These are phyloP conservation scores for Phrynocephalus versicolor DNA, from an alignment of 2,113 vertebrate species.

Conservation along the genomic window DNA sequence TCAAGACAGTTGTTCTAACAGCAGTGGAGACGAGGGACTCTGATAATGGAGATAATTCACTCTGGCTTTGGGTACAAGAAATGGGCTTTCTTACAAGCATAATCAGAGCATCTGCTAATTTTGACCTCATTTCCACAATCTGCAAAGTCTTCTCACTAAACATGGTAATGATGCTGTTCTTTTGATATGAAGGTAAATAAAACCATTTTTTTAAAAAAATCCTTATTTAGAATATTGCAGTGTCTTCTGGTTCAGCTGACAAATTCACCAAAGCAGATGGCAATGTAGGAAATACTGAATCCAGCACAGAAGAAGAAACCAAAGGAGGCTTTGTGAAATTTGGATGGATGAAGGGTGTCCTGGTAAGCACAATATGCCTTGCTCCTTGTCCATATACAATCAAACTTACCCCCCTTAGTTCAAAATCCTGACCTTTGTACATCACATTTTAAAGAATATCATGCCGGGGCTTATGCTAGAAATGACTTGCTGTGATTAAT, in stretches of 20 bases:
- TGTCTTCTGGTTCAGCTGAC: slow-evolving; percentile 72
- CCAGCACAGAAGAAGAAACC: slow-evolving; percentile 69
- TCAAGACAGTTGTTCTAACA: too few relatives aligned
- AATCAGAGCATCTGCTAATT: too few relatives aligned
- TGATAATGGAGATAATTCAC: too few relatives aligned
- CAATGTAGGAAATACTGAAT: slow-evolving; percentile 76
- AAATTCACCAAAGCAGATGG: slow-evolving; percentile 80
- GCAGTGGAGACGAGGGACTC: too few relatives aligned
- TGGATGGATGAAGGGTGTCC: slow-evolving; percentile 96
- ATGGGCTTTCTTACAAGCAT: too few relatives aligned
- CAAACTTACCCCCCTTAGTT: not conserved
- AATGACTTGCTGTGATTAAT: not conserved
- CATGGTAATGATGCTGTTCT: too few relatives aligned
- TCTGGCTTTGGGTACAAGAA: too few relatives aligned
- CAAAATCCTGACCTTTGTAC: slow-evolving; percentile 5
- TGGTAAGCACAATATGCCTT: slow-evolving; percentile 82
- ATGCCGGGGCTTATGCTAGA: not conserved
- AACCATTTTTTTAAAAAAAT: slow-evolving; percentile 16
- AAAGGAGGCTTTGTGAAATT: slow-evolving; percentile 85
- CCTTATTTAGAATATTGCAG: slow-evolving; percentile 78
- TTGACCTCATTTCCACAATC: not conserved
- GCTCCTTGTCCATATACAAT: not conserved
- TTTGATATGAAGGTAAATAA: not conserved
- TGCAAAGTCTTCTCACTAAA: not conserved
- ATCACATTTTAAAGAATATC: not conserved